Evolutionary conservation across 2,888 invertebrate genomes (phyloP), one percentile per base, ranked within the genome.

Genomic region (Pseudococcus viburni): DNA sequence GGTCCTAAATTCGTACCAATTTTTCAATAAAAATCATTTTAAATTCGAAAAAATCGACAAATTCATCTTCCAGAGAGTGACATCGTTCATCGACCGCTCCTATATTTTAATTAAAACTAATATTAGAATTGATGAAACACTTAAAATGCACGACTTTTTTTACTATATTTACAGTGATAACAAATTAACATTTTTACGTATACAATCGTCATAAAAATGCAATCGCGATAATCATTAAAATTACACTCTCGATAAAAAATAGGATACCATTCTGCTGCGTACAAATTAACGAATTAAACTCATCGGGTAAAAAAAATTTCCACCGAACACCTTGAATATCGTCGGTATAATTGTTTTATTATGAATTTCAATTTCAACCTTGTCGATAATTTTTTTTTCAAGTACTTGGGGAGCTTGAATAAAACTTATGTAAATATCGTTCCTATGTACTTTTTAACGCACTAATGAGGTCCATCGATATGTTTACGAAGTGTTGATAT

Each of bases 161-260:
- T 42, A 46, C 80, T 80, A 80, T 80, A 33, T 33, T 80, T 80
- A 80, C 80, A 80, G 73, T 73, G 33, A 80, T 80, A 42, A 80
- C 42, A 80, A 73, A 80, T 42, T 19, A 42, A 42, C 42, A 42
- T 80, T n/a, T 42, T 42, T 46, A 42, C 80, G 80, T 42, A 42
- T 80, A 80, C 80, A 80, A 80, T 80, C 42, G 17, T 46, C 42
- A 42, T 42, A 80, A 42, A 80, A 80, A 80, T 80, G 80, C 26
- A 46, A 42, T 42, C 42, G 33, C 68, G 33, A n/a, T 33, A 80
- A 42, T 46, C n/a, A 42, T 42, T 80, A 80, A 26, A 80, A 80
- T 80, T 80, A 42, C 1, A 33, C 59, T 80, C 15, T 80, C 42
- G 17, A 46, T 42, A 9, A 80, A 80, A 80, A 80, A 80, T 17